phyloP scores from a whole-genome alignment of 2,888 invertebrate species.

The Hoplodrina ambigua region DNA sequence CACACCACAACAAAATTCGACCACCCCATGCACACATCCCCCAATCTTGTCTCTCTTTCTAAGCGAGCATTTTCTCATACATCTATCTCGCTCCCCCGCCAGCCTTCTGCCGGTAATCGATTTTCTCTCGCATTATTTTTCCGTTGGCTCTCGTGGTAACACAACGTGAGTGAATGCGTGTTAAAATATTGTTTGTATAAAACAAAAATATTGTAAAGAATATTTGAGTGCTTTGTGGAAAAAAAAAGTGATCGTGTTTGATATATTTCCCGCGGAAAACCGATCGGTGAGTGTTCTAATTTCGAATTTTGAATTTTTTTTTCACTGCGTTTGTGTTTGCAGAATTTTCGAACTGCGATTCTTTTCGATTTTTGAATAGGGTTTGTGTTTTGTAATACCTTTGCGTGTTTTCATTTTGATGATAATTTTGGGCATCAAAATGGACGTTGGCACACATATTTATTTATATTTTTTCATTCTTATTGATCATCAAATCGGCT shows the following conservation, averaged over 20 bases:
- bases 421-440: constrained; percentile 14
- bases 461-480: background rate
- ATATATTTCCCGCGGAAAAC: constrained; percentile 21
- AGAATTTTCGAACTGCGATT: constrained; percentile 6
- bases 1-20: constrained; percentile 50
- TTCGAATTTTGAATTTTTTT: constrained; percentile 7
- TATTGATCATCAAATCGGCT: background rate
- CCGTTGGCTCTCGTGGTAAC: constrained; percentile 50
- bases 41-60: constrained; percentile 49
- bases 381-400: constrained; percentile 22
- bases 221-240: constrained; percentile 39
- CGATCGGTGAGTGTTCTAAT: constrained; percentile 51
- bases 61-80: background rate
- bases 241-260: constrained; percentile 33
- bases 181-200: constrained; percentile 49
- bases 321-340: background rate
- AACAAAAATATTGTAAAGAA: constrained; percentile 42
- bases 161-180: constrained; percentile 50
- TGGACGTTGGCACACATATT: constrained; percentile 14
- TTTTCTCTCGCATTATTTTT: constrained; percentile 67
- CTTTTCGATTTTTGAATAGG: constrained; percentile 19
- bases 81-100: constrained; percentile 40
- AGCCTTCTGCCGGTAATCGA: constrained; percentile 59
- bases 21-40: constrained; percentile 54
- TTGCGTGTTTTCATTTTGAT: constrained; percentile 15